A percentile compares a stretch with the other conserved stretches of the same genome.
phyloP scores from a whole-genome alignment of 1,140 invertebrate genomes.

The Fopius arisanus region DNA sequence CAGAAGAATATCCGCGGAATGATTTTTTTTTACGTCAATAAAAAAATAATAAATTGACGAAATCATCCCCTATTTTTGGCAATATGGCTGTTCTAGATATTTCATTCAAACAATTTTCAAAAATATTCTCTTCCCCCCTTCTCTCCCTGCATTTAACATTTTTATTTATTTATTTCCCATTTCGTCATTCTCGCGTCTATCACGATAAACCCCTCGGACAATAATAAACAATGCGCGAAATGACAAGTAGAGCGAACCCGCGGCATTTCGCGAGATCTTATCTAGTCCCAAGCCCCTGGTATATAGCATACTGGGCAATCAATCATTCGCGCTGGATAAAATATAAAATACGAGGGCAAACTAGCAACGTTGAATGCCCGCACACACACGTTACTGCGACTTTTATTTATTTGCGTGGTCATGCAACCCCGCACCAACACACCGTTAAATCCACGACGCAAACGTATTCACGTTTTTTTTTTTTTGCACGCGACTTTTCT shows the following conservation, averaged over 20 bases:
- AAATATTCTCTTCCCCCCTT: conserved; percentile 3
- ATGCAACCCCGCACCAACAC: conserved; percentile 48
- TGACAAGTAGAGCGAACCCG: conserved; percentile 54
- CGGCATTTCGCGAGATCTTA: conserved; percentile 58
- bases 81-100: too few species aligned
- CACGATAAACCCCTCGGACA: conserved; percentile 58
- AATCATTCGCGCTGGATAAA: conserved; percentile 63
- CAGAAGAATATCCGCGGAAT: too few species aligned
- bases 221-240: conserved; percentile 65
- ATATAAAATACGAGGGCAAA: conserved; percentile 50
- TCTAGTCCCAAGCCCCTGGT: conserved; percentile 33
- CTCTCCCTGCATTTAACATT: neutral
- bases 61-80: too few species aligned
- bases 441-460: conserved; percentile 34
- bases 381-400: conserved; percentile 34
- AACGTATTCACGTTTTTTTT: conserved; percentile 61
- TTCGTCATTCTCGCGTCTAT: conserved; percentile 36
- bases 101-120: too few species aligned
- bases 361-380: conserved; percentile 25
- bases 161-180: conserved; percentile 23
- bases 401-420: conserved; percentile 62
- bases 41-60: too few species aligned
- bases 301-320: conserved; percentile 48
- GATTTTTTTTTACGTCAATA: too few species aligned
- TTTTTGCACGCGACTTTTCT: conserved; percentile 56